Conservation (phyloP, 2,113 vertebrate species). For the Irena cyanogastra region DNA sequence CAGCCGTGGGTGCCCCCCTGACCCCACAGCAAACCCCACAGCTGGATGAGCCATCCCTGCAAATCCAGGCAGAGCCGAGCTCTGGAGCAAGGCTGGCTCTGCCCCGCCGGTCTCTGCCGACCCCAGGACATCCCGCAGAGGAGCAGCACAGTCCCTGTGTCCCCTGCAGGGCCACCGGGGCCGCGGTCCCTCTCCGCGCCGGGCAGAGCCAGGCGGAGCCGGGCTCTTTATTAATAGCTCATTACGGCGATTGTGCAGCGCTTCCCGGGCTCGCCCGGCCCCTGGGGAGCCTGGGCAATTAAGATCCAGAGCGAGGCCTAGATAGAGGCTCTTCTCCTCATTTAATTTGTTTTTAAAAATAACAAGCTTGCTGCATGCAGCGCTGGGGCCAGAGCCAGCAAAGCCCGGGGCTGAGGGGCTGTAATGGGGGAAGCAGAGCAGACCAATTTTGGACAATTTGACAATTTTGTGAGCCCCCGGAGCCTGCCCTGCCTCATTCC, state of each 20-base stretch:
- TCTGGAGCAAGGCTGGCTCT: background rate
- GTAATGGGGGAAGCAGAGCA: background rate
- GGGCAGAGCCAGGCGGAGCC: background rate
- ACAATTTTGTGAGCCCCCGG: background rate
- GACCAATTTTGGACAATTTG: background rate
- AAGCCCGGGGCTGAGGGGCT: background rate
- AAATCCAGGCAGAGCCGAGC: fast-evolving
- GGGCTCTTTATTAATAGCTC: slow-evolving; percentile 10
- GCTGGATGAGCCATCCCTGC: background rate
- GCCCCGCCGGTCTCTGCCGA: fast-evolving
- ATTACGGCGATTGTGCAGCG: background rate
- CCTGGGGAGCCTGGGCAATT: background rate
- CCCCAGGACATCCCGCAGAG: background rate
- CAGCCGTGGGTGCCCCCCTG: background rate
- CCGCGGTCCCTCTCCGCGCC: fast-evolving
- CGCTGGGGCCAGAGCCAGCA: background rate
- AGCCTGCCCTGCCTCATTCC: background rate
- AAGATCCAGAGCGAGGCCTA: background rate
- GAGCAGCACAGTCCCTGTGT: fast-evolving
- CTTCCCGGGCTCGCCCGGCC: background rate
- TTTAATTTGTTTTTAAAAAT: slow-evolving; percentile 50
- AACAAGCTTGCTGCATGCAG: background rate
- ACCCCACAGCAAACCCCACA: background rate
- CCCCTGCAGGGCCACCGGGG: background rate
- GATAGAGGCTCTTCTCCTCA: background rate